These are phyloP conservation scores for Dicycla oo DNA, from an alignment of 2,888 invertebrate species.

Conservation along the genomic window DNA sequence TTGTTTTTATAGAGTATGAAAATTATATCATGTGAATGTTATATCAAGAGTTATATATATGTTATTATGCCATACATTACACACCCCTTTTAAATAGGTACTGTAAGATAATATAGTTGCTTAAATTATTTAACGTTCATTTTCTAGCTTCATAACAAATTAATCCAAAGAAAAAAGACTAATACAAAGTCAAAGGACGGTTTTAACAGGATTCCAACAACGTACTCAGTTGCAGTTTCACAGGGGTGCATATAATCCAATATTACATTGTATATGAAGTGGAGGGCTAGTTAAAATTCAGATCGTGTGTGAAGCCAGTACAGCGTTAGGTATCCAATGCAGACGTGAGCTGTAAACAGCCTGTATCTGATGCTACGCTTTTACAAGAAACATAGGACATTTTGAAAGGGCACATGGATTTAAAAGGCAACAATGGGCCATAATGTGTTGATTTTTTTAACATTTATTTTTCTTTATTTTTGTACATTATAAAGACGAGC, in stretches of 20 bases:
- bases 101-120: neutral
- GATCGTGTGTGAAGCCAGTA: conserved; percentile 22
- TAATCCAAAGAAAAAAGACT: neutral
- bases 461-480: too few relatives aligned
- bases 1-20: too few relatives aligned
- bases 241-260: conserved; percentile 25
- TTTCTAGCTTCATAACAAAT: neutral
- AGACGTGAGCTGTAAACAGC: conserved; percentile 32
- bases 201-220: conserved; percentile 13
- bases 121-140: neutral
- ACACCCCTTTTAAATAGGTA: too few relatives aligned
- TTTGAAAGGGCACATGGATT: neutral
- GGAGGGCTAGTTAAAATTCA: conserved; percentile 54
- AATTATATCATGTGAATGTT: too few relatives aligned
- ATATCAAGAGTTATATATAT: too few relatives aligned
- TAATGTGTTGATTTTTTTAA: neutral
- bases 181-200: neutral
- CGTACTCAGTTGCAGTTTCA: conserved; percentile 26
- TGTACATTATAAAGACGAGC: neutral
- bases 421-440: neutral
- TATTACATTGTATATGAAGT: conserved; percentile 36
- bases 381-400: neutral
- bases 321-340: conserved; percentile 22
- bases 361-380: conserved; percentile 7
- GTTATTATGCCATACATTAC: too few relatives aligned